Evolutionary conservation across 2,888 invertebrate species (phyloP).

Genomic region (Amphipyra berbera): DNA sequence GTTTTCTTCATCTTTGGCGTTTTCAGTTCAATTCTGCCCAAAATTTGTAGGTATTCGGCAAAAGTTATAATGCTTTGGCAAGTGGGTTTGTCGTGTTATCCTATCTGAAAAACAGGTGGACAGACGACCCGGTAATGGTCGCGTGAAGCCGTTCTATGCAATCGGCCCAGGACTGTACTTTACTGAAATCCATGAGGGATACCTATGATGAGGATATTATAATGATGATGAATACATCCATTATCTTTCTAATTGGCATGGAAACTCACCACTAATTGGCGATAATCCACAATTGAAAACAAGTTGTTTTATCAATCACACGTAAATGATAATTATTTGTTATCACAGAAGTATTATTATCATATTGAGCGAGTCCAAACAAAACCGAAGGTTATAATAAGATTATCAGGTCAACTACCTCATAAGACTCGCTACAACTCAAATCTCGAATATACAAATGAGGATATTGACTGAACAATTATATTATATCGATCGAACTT

Average conservation of each 20-base stretch:
- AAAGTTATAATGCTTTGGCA: too few relatives aligned
- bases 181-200: too few relatives aligned
- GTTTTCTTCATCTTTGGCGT: too few relatives aligned
- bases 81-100: too few relatives aligned
- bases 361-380: slow-evolving; percentile 7
- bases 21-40: too few relatives aligned
- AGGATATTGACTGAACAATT: neutral
- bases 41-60: too few relatives aligned
- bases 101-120: too few relatives aligned
- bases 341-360: slow-evolving; percentile 17
- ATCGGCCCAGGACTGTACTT: too few relatives aligned
- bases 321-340: slow-evolving; percentile 13
- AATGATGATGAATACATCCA: neutral
- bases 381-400: slow-evolving; percentile 12
- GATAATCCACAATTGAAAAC: slow-evolving; percentile 12
- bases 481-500: too few relatives aligned
- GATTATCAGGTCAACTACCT: slow-evolving; percentile 20
- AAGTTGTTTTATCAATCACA: neutral
- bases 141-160: too few relatives aligned
- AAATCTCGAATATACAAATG: neutral
- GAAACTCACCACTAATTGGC: slow-evolving; percentile 1
- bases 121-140: too few relatives aligned
- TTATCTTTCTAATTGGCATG: slow-evolving; percentile 14
- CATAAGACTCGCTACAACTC: neutral
- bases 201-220: too few relatives aligned